Conservation (phyloP, 2,113 vertebrate species). For the Silurus meridionalis region DNA sequence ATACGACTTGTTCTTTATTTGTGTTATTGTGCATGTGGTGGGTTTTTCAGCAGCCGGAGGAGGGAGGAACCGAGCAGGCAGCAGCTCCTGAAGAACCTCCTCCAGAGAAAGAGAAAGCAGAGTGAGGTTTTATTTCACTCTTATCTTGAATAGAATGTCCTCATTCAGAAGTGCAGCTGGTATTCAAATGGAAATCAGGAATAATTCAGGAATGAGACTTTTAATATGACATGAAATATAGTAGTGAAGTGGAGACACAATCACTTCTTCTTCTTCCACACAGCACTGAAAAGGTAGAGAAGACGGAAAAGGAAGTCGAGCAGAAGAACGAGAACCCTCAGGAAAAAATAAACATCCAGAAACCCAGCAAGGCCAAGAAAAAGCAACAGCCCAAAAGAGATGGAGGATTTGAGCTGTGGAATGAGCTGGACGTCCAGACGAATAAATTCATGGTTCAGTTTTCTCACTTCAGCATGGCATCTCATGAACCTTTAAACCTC, state of each 20-base stretch:
- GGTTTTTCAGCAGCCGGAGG: slow-evolving; percentile 62
- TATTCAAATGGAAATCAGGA: no score
- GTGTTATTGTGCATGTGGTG: background rate
- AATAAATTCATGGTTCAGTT: slow-evolving; percentile 84
- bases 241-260: background rate
- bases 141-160: background rate
- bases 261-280: background rate
- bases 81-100: slow-evolving; percentile 65
- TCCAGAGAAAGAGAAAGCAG: slow-evolving; percentile 82
- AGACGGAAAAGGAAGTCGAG: slow-evolving; percentile 69
- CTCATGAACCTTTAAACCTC: background rate
- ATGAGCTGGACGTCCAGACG: slow-evolving; percentile 87
- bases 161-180: background rate
- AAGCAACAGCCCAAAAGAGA: slow-evolving; percentile 67
- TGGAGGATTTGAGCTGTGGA: slow-evolving; percentile 82
- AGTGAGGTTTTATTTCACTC: slow-evolving; percentile 71
- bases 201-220: background rate
- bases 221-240: background rate
- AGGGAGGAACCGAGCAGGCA: slow-evolving; percentile 67
- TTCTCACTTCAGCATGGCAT: background rate
- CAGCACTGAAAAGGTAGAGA: slow-evolving; percentile 85
- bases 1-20: background rate
- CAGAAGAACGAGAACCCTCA: slow-evolving; percentile 49
- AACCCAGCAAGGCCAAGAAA: slow-evolving; percentile 65
- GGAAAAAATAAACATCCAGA: slow-evolving; percentile 56